Evolutionary conservation across 2,113 vertebrate genomes (phyloP), one percentile per base, ranked within the genome.

Genomic region (Oceanodroma tethys): DNA sequence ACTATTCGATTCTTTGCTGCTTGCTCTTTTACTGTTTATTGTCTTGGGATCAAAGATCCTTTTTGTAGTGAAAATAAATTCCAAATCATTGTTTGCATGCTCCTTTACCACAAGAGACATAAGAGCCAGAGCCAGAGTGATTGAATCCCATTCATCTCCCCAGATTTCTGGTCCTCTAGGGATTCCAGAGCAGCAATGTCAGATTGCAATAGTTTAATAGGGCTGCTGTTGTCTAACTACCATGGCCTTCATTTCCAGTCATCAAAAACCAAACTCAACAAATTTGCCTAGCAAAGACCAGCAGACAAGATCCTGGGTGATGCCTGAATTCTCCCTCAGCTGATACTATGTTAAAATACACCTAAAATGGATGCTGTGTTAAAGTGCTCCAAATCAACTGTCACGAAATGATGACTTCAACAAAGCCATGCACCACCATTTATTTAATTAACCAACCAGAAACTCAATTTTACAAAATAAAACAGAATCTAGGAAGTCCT

Each of bases 31-130:
- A 59, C 65, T 86, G 73, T 93, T 83, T 90, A 86, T 40, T 79
- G 56, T 36, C 80, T 92, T 23, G 53, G 79, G 90, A 94, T 97
- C 91, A 90, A 90, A 82, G 75, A 92, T 79, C 30, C 52, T 83
- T 78, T 96, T 32, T 74, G 79, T 16, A 83, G 67, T 16, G 43
- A 76, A 94, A 96, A 94, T 78, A 94, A 95, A 95, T 59, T 82
- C 55, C 47, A 67, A 81, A 90, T 71, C 43, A 40, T 53, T 86
- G 58, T 68, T 82, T 85, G 60, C 16, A 13, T 75, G 71, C 50
- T 86, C n/a, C 42, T 87, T 82, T 72, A 38, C n/a, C 26, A 18
- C 0, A 1, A 53, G 30, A 86, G 48, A 75, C 26, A 2, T 7
- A 23, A 38, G 40, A 34, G 68, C 45, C 10, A 25, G 45, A 52